These are phyloP conservation scores for Alces alces DNA, from an alignment of 2,113 vertebrate species.

Conservation along the genomic window DNA sequence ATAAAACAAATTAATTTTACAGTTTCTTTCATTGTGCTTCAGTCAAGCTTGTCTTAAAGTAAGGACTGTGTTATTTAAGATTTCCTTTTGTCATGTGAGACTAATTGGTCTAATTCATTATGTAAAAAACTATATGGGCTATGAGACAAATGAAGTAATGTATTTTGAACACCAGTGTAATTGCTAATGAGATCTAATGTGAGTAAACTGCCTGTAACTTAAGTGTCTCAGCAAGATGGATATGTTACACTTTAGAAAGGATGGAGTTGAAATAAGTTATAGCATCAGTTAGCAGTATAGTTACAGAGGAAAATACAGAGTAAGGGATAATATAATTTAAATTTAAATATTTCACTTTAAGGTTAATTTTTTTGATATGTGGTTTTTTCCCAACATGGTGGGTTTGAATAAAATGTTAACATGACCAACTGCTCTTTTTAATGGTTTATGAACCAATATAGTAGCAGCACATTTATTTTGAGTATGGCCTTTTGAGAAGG, in stretches of 20 bases:
- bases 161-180: slow-evolving; percentile 77
- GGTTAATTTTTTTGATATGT: slow-evolving; percentile 29
- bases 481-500: slow-evolving; percentile 4
- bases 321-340: slow-evolving; percentile 32
- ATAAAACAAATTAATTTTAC: slow-evolving; percentile 66
- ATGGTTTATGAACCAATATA: not conserved
- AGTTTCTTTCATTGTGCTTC: slow-evolving; percentile 68
- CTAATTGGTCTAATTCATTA: slow-evolving; percentile 82
- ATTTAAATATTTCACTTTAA: slow-evolving; percentile 41
- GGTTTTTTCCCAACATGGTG: slow-evolving; percentile 20
- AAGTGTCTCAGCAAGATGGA: slow-evolving; percentile 73
- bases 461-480: slow-evolving; percentile 22
- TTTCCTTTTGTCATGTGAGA: slow-evolving; percentile 77
- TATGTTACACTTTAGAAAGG: slow-evolving; percentile 70
- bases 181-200: slow-evolving; percentile 80
- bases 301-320: slow-evolving; percentile 60
- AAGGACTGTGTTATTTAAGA: slow-evolving; percentile 79
- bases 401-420: slow-evolving; percentile 37
- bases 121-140: slow-evolving; percentile 73
- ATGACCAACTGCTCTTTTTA: not conserved
- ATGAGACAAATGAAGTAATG: slow-evolving; percentile 78
- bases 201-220: slow-evolving; percentile 75
- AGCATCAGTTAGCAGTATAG: slow-evolving; percentile 49
- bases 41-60: slow-evolving; percentile 76
- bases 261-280: slow-evolving; percentile 66